phyloP scores from a whole-genome alignment of 2,113 vertebrate species.

The Ornithorhynchus anatinus region DNA sequence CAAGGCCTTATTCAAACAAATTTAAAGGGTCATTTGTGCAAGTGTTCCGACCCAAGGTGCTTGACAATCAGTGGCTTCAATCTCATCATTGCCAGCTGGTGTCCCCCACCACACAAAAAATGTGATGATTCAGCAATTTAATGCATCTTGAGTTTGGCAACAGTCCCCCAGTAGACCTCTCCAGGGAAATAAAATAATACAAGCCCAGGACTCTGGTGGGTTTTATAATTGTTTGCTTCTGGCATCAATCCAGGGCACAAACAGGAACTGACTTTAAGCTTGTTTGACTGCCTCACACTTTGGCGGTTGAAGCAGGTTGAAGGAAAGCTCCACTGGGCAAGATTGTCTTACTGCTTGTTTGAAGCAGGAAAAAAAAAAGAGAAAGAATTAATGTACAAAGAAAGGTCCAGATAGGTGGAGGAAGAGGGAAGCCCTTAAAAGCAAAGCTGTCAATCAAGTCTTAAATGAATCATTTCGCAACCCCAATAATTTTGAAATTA shows the following conservation, averaged over 20 bases:
- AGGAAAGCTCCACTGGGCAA: conserved; percentile 15
- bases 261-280: conserved; percentile 34
- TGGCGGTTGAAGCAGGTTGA: conserved; percentile 13
- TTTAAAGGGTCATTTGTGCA: conserved; percentile 46
- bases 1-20: conserved; percentile 63
- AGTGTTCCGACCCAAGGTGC: conserved; percentile 41
- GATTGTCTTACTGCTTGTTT: conserved; percentile 6
- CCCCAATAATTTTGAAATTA: too few relatives aligned
- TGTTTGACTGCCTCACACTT: not conserved
- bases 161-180: conserved; percentile 31
- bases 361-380: conserved; percentile 14
- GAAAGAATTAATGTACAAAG: not conserved
- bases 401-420: not conserved
- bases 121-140: conserved; percentile 70
- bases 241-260: conserved; percentile 54
- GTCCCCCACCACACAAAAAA: not conserved
- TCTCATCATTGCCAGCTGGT: conserved; percentile 60
- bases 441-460: not conserved
- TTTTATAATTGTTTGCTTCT: conserved; percentile 61
- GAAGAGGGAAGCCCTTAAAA: not conserved
- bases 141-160: conserved; percentile 63
- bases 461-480: too few relatives aligned
- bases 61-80: conserved; percentile 52
- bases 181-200: conserved; percentile 64
- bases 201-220: conserved; percentile 46